Evolutionary conservation across 2,888 invertebrate species (phyloP).

Genomic region (Caenorhabditis sp.): DNA sequence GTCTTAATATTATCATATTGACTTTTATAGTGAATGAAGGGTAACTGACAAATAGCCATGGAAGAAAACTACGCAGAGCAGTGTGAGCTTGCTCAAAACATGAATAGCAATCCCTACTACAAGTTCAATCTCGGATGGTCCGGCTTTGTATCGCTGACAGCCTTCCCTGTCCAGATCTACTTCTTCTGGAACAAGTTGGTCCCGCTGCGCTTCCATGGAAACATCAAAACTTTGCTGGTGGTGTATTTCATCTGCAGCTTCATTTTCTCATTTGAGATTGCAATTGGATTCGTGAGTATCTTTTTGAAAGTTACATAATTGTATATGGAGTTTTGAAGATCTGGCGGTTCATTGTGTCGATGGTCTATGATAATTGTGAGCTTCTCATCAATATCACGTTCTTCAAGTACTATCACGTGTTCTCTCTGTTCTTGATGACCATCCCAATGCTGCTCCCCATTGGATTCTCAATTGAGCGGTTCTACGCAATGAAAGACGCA

Average conservation of each 20-base stretch:
- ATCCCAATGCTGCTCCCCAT: slow-evolving; percentile 38
- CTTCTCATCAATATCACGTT: not conserved
- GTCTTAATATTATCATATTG: no score
- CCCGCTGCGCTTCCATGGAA: slow-evolving; percentile 28
- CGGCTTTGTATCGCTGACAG: slow-evolving; percentile 21
- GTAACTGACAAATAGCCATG: no score
- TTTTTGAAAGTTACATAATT: not conserved
- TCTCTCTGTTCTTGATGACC: slow-evolving; percentile 9
- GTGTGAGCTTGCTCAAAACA: slow-evolving; percentile 27
- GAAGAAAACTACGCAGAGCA: not conserved
- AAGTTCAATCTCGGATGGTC: slow-evolving; percentile 16
- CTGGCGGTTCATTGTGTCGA: not conserved
- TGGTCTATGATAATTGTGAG: not conserved
- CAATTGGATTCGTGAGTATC: slow-evolving; percentile 25
- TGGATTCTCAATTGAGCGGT: slow-evolving; percentile 46
- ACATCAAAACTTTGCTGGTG: slow-evolving; percentile 37
- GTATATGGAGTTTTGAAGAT: slow-evolving; percentile 9
- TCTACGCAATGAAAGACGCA: slow-evolving; percentile 21
- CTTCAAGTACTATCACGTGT: slow-evolving; percentile 20
- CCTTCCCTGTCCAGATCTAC: not conserved
- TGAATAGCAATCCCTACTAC: slow-evolving; percentile 30
- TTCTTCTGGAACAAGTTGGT: slow-evolving; percentile 5
- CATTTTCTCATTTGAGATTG: not conserved
- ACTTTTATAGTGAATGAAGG: no score
- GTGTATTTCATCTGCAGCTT: slow-evolving; percentile 1